A percentile compares a stretch with the other conserved stretches of the same genome.
These are phyloP conservation scores for Boleophthalmus pectinirostris DNA, from an alignment of 2,113 vertebrate species.

Conservation along the genomic window DNA sequence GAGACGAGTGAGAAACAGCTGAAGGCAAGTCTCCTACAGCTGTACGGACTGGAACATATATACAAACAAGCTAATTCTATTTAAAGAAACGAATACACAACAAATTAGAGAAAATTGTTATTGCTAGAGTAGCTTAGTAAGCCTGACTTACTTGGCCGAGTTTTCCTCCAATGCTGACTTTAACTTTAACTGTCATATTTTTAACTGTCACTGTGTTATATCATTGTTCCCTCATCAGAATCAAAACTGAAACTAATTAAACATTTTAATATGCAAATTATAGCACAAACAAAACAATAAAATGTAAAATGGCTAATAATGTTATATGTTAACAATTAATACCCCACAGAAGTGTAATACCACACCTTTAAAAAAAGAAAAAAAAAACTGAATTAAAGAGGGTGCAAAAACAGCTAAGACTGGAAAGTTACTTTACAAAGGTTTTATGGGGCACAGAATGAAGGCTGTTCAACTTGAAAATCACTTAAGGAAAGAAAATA, in stretches of 20 bases:
- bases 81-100: constrained; percentile 18
- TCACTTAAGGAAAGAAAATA: constrained; percentile 20
- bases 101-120: constrained; percentile 41
- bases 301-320: too few relatives aligned
- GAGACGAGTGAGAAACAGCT: constrained; percentile 20
- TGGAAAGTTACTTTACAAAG: constrained; percentile 21
- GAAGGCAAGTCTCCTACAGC: constrained; percentile 30
- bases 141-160: neutral
- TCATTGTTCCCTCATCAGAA: too few relatives aligned
- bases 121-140: neutral
- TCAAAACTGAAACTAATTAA: too few relatives aligned
- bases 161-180: neutral
- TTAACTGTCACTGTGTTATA: too few relatives aligned
- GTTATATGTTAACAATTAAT: neutral
- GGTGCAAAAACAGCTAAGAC: constrained; percentile 8
- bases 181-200: neutral
- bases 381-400: neutral
- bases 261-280: too few relatives aligned
- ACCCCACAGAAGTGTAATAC: neutral
- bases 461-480: constrained; percentile 35
- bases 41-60: constrained; percentile 25
- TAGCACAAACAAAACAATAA: too few relatives aligned
- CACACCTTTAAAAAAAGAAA: neutral
- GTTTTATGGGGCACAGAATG: constrained; percentile 29
- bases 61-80: constrained; percentile 12